Conservation (phyloP, 1,140 invertebrate genomes). For the Temnothorax longispinosus region DNA sequence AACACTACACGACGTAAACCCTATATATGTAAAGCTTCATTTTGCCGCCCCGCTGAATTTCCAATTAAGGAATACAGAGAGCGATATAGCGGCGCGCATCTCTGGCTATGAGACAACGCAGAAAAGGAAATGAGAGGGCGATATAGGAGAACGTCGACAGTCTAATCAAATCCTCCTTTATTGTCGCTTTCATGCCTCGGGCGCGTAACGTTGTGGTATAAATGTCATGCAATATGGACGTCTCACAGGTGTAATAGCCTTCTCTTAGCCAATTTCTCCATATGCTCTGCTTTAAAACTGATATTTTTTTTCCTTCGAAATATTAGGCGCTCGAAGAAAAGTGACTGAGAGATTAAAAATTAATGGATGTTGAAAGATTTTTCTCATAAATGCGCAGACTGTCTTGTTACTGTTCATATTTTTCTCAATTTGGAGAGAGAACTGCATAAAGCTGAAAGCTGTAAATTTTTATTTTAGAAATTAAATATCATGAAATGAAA, state of each 20-base stretch:
- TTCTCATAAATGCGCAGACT: background rate
- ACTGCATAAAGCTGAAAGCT: background rate
- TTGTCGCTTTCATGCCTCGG: slow-evolving; percentile 35
- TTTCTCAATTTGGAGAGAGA: background rate
- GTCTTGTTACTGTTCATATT: slow-evolving; percentile 4
- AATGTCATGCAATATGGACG: slow-evolving; percentile 41
- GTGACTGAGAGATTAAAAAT: slow-evolving; percentile 60
- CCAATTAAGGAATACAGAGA: slow-evolving; percentile 58
- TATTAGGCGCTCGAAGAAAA: background rate
- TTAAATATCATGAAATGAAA: slow-evolving; percentile 1
- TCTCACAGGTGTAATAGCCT: slow-evolving; percentile 31
- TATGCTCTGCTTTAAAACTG: slow-evolving; percentile 57
- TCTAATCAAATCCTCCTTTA: slow-evolving; percentile 69
- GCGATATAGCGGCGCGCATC: slow-evolving; percentile 12
- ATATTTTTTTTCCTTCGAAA: slow-evolving; percentile 15
- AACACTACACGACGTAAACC: slow-evolving; percentile 2
- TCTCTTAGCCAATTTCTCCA: background rate
- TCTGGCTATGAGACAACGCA: background rate
- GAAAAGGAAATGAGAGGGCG: slow-evolving; percentile 18
- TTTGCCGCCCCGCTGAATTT: slow-evolving; percentile 33
- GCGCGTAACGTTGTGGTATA: slow-evolving; percentile 43
- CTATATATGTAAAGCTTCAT: slow-evolving; percentile 14
- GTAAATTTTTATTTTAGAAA: background rate
- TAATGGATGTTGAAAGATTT: slow-evolving; percentile 52
- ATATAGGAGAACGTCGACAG: slow-evolving; percentile 6